phyloP scores from a whole-genome alignment of 2,888 invertebrate species.

The Lasioglossum zephyrum region DNA sequence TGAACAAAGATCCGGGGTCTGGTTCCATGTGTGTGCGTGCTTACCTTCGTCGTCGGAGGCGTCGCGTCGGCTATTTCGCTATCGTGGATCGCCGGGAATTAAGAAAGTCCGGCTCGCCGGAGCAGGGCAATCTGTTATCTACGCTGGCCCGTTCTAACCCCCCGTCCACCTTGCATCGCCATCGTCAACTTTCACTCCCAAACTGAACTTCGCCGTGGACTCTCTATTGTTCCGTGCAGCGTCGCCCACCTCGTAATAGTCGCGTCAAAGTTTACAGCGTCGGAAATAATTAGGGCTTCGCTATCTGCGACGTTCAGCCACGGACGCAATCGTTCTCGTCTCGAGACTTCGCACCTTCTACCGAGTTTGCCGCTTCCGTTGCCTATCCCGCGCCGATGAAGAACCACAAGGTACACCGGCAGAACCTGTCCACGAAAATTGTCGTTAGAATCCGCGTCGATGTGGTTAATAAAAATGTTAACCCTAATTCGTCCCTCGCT shows the following conservation, averaged over 20 bases:
- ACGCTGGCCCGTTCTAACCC: slow-evolving; percentile 31
- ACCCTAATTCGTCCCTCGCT: too few relatives aligned
- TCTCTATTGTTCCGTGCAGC: slow-evolving; percentile 40
- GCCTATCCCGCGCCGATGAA: neutral
- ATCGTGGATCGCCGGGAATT: slow-evolving; percentile 50
- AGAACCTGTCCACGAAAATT: neutral
- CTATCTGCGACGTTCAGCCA: slow-evolving; percentile 19
- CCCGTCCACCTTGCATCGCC: slow-evolving; percentile 26
- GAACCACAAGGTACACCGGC: neutral
- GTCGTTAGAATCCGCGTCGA: neutral
- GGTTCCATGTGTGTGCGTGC: neutral
- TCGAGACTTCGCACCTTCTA: neutral
- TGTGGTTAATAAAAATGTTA: too few relatives aligned
- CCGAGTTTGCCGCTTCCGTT: neutral
- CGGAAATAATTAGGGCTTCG: slow-evolving; percentile 44
- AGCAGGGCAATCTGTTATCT: slow-evolving; percentile 49
- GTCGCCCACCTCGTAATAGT: slow-evolving; percentile 32
- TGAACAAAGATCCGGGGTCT: slow-evolving; percentile 69
- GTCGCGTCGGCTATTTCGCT: slow-evolving; percentile 49
- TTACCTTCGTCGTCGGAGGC: neutral
- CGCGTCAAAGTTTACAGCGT: slow-evolving; percentile 35
- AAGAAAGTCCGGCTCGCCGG: slow-evolving; percentile 37
- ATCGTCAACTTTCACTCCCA: slow-evolving; percentile 52
- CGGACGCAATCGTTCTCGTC: neutral
- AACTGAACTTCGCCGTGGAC: slow-evolving; percentile 41